A percentile compares a stretch with the other conserved stretches of the same genome.
Evolutionary conservation across 2,888 invertebrate genomes (phyloP).

Genomic region (Trissoscelio sp.): DNA sequence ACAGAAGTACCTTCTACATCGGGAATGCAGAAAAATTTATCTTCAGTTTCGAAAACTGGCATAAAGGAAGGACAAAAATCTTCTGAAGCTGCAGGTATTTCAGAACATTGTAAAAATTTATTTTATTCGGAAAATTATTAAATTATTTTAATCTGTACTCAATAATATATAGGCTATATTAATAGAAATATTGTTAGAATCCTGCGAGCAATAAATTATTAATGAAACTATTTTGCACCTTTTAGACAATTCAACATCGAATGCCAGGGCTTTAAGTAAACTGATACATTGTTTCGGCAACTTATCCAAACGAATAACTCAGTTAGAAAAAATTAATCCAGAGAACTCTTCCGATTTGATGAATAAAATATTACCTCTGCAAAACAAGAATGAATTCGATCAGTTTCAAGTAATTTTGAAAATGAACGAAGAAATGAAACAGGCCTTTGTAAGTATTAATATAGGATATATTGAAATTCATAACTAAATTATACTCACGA

Average conservation of each 20-base stretch:
- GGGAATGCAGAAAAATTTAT: slow-evolving; percentile 2
- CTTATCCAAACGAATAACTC: slow-evolving; percentile 3
- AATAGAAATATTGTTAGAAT: no score
- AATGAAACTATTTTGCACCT: not conserved
- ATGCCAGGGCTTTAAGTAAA: slow-evolving; percentile 4
- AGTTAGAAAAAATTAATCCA: not conserved
- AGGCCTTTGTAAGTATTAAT: not conserved
- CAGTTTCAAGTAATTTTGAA: not conserved
- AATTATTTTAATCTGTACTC: not conserved
- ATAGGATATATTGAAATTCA: not conserved
- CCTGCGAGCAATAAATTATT: no score
- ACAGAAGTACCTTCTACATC: not conserved
- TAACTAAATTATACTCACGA: not conserved
- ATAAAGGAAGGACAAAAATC: slow-evolving; percentile 6
- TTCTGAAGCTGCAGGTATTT: slow-evolving; percentile 9
- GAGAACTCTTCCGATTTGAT: slow-evolving; percentile 7
- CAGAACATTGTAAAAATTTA: not conserved
- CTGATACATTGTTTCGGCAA: slow-evolving; percentile 7
- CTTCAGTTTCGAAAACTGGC: not conserved
- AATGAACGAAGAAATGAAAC: slow-evolving; percentile 4
- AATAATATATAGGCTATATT: not conserved
- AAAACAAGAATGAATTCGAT: not conserved
- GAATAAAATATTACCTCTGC: not conserved
- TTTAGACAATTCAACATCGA: slow-evolving; percentile 10
- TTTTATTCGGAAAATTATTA: not conserved